Base-by-base conservation (phyloP, 2,888 invertebrate genomes). In the Dasysyrphus albostriatus region DNA sequence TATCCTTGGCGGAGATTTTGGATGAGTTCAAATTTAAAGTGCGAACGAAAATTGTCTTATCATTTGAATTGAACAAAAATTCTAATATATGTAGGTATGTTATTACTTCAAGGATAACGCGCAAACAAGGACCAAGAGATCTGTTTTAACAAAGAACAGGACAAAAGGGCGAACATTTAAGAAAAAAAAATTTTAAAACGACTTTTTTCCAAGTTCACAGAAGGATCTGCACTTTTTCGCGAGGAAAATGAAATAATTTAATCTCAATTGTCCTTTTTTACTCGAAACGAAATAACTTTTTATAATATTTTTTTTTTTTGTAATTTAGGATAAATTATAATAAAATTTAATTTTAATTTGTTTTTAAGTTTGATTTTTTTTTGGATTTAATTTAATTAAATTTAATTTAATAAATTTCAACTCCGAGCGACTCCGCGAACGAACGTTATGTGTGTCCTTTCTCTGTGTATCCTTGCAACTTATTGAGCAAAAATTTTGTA, bases 401-500 rank as follows among this genome's bases (percentile, higher is more conserved):
- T 44, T 56, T 65, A 8, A 19, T 34, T 67, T 16, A 39, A 49
- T 58, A 54, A 59, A 61, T 83, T 83, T 58, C 73, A 81, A 88
- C 88, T 76, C 85, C 83, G 88, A 88, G 83, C 84, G 80, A 88
- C 79, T 85, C 83, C 83, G 75, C 88, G 85, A 88, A 89, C 89
- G 82, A 89, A 88, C 83, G 77, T 54, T 78, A 91, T 90, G 90
- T 90, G 91, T 92, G 92, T 92, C 92, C 92, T 91, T 89, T 90
- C 92, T 91, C 92, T 90, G 91, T 91, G 92, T 92, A 91, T 90
- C 92, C 92, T 91, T 91, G 91, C 92, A 92, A 92, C 92, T 92
- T 92, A 92, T 92, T 92, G 92, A 91, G 92, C 92, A 91, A 90
- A 78, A 75, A 82, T 77, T 76, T 58, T 85, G 54, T 54, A 77